phyloP scores from a whole-genome alignment of 37 sponge, comb jelly and placozoan genomes.

The Tethya wilhelma region DNA sequence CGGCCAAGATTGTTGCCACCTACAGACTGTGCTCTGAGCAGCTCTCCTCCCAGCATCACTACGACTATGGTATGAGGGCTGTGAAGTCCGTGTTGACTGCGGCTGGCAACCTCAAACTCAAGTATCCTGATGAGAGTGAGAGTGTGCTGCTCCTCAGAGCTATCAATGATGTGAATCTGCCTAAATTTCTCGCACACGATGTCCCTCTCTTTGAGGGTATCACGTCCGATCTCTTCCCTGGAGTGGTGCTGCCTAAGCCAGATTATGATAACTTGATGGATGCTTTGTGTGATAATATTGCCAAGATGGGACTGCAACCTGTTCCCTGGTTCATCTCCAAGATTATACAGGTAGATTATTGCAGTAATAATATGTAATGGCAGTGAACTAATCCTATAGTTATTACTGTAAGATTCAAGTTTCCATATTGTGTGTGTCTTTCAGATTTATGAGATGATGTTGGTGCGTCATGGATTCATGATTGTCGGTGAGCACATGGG shows the following conservation, averaged over 20 bases:
- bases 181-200: constrained; percentile 97
- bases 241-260: constrained; percentile 87
- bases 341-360: constrained; percentile 83
- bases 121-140: constrained; percentile 92
- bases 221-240: constrained; percentile 94
- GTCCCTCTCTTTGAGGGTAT: constrained; percentile 96
- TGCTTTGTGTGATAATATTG: constrained; percentile 81
- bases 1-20: constrained; percentile 96
- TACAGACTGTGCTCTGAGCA: constrained; percentile 97
- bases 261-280: constrained; percentile 88
- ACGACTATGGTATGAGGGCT: constrained; percentile 98
- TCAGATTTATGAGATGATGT: constrained; percentile 99
- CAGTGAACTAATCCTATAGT: too few species aligned
- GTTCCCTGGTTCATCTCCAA: constrained; percentile 97
- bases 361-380: background rate
- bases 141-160: constrained; percentile 90
- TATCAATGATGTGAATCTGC: constrained; percentile 96
- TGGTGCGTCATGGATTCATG: constrained; percentile 99
- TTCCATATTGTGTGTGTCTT: background rate
- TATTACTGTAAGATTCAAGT: too few species aligned
- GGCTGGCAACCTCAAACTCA: constrained; percentile 96
- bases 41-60: constrained; percentile 98
- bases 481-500: constrained; percentile 97
- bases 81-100: constrained; percentile 97
- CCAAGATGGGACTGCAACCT: constrained; percentile 85